Evolutionary conservation across 92 coral and sea anemone species (phyloP).

Genomic region (Galaxea fascicularis): DNA sequence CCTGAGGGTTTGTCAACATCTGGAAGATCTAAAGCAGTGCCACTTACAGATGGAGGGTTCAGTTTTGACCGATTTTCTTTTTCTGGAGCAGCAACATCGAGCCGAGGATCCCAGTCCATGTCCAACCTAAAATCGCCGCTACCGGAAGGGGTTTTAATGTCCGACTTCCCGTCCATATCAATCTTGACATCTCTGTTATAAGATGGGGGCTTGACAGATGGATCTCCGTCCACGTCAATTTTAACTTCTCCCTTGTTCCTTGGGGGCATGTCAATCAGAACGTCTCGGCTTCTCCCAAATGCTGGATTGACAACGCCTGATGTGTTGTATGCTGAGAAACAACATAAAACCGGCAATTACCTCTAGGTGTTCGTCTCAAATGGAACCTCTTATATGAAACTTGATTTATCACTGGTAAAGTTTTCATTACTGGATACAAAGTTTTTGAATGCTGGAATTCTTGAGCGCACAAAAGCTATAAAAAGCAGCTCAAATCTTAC

Average conservation of each 20-base stretch:
- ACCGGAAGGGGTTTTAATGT: not conserved
- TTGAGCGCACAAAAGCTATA: too few species aligned
- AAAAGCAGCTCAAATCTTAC: too few species aligned
- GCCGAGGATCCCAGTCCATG: slow-evolving; percentile 21
- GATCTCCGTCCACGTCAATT: slow-evolving; percentile 32
- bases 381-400: too few species aligned
- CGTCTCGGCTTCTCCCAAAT: slow-evolving; percentile 25
- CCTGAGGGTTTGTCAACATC: slow-evolving; percentile 1
- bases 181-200: slow-evolving; percentile 5
- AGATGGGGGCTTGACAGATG: slow-evolving; percentile 2
- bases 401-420: too few species aligned
- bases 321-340: slow-evolving; percentile 43
- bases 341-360: not conserved
- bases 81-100: not conserved
- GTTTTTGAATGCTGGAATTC: too few species aligned
- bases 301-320: slow-evolving; percentile 49
- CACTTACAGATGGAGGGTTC: not conserved
- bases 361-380: too few species aligned
- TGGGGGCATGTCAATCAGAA: slow-evolving; percentile 29
- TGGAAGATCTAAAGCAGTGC: slow-evolving; percentile 4
- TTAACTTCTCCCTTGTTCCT: slow-evolving; percentile 14
- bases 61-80: not conserved
- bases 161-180: slow-evolving; percentile 15
- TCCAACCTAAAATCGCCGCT: slow-evolving; percentile 13
- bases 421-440: too few species aligned